These are phyloP conservation scores for Peromyscus maniculatus DNA, from an alignment of 2,113 vertebrate species.

Conservation along the genomic window DNA sequence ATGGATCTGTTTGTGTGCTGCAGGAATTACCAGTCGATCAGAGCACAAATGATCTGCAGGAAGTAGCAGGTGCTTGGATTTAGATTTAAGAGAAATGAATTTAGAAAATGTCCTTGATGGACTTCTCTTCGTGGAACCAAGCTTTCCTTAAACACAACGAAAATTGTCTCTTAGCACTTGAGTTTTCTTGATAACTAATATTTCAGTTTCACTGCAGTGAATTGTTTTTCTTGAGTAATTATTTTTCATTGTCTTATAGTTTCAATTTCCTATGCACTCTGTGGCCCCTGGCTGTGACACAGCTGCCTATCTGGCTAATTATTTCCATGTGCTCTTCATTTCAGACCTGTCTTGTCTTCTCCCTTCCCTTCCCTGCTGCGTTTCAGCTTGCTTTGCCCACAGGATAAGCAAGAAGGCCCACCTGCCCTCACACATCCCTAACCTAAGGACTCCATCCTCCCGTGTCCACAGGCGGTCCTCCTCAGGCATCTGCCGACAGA, in stretches of 20 bases:
- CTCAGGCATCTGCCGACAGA: neutral
- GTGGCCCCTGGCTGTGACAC: conserved; percentile 40
- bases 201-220: neutral
- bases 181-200: conserved; percentile 10
- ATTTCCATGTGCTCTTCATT: conserved; percentile 53
- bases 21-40: neutral
- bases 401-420: neutral
- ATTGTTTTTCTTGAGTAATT: conserved; percentile 31
- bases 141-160: neutral
- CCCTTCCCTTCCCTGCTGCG: conserved; percentile 9
- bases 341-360: conserved; percentile 11
- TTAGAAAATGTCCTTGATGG: neutral
- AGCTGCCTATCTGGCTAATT: conserved; percentile 57
- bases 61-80: neutral
- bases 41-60: neutral
- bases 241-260: conserved; percentile 38
- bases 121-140: neutral
- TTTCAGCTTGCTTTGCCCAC: conserved; percentile 17
- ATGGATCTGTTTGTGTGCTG: neutral
- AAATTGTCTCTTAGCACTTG: neutral
- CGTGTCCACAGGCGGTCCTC: neutral
- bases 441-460: neutral
- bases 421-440: neutral
- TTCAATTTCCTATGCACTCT: conserved; percentile 61
- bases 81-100: conserved; percentile 10